A percentile compares a stretch with the other conserved stretches of the same genome.
These are phyloP conservation scores for Acanthurus leucopareius DNA, from an alignment of 2,797 vertebrate species.

Conservation along the genomic window DNA sequence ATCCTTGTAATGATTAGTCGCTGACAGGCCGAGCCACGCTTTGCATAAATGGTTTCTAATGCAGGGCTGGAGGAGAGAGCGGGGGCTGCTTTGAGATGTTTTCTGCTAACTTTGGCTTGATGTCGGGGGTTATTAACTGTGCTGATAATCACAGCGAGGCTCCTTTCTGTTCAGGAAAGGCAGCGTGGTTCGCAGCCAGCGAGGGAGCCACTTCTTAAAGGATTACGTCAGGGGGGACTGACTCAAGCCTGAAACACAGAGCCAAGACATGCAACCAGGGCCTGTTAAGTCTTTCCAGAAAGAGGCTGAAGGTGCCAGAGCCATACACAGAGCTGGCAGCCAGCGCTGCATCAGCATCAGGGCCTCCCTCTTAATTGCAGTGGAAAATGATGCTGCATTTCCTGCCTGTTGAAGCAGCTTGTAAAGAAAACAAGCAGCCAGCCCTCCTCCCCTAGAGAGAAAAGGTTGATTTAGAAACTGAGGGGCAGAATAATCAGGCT, in stretches of 20 bases:
- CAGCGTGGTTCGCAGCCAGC: constrained; percentile 18
- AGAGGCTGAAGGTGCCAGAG: constrained; percentile 46
- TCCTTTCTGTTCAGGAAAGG: constrained; percentile 51
- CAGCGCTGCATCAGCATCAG: constrained; percentile 21
- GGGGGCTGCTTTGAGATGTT: constrained; percentile 78
- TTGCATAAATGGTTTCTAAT: constrained; percentile 90
- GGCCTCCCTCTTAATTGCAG: constrained; percentile 48
- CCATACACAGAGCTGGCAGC: constrained; percentile 40
- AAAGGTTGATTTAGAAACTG: constrained; percentile 52
- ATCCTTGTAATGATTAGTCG: constrained; percentile 95
- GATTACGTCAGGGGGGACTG: constrained; percentile 46
- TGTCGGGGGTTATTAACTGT: constrained; percentile 86
- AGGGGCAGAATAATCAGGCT: constrained; percentile 34
- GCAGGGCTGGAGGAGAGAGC: constrained; percentile 31
- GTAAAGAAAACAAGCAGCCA: constrained; percentile 41
- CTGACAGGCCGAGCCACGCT: constrained; percentile 92
- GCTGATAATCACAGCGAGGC: constrained; percentile 82
- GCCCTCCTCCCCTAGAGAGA: neutral
- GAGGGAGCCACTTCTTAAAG: constrained; percentile 37
- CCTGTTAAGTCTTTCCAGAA: constrained; percentile 71
- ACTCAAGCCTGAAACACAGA: constrained; percentile 8
- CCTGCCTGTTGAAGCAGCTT: constrained; percentile 33
- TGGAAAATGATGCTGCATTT: constrained; percentile 70
- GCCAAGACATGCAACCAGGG: constrained; percentile 56
- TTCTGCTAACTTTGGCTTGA: constrained; percentile 84